Base-by-base conservation (phyloP, 2,888 invertebrate species). In the Smittia sp. region DNA sequence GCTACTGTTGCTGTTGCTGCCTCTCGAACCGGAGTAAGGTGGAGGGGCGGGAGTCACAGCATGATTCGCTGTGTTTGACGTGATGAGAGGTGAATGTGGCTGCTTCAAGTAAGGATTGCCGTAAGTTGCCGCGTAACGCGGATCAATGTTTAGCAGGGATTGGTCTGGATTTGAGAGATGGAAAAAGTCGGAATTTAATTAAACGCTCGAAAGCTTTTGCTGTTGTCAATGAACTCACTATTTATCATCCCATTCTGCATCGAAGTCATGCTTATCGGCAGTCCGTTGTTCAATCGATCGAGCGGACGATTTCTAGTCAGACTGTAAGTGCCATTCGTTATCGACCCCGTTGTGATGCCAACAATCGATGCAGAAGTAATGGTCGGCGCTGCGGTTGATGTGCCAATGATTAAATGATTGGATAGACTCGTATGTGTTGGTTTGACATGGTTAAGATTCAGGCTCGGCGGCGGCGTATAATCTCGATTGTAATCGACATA, bases 91-190 rank as follows among this genome's bases (percentile, higher is more conserved):
- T 75, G 81, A 80, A 75, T 86, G 87, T 67, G 87, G 88, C 75
- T 88, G 88, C 79, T 94, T 85, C 76, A 94, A 84, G 81, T 94
- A 94, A 0, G 94, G 94, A 82, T 95, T 95, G 74, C 93, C 92
- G 79, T 95, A 95, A 6, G 93, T 90, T 41, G 95, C 94, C 69
- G 93, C 93, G 81, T 91, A 95, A 76, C 94, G 85, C 0, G 92
- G 91, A 79, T 93, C 93, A 46, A 93, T 88, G 25, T 75, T 77
- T 73, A 76, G 78, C 74, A 83, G 77, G 38, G 81, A 80, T 79
- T 82, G 82, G 74, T 81, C 82, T 82, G 72, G 0, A 65, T 74
- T 20, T 9, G 46, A 13, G 15, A 15, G 46, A 46, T 6, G 15
- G 20, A 24, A 62, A 62, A 46, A n/a, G 9, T 32, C 9, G 4